phyloP scores from a whole-genome alignment of 1,140 invertebrate species.

The Drosophila triauraria region DNA sequence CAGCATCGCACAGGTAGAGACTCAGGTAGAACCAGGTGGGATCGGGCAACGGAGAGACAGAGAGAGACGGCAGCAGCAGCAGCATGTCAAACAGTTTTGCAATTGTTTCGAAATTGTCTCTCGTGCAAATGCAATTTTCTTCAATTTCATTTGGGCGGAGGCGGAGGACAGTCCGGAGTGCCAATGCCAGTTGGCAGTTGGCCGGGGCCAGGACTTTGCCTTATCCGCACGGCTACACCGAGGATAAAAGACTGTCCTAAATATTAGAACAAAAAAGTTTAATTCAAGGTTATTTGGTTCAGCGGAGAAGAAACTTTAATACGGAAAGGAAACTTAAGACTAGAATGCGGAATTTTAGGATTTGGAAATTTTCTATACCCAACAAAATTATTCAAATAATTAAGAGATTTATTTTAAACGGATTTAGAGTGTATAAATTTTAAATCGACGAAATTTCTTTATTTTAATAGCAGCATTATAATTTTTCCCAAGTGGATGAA shows the following conservation, averaged over 20 bases:
- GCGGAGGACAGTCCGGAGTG: constrained; percentile 51
- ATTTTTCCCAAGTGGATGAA: constrained; percentile 11
- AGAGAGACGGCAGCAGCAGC: constrained; percentile 35
- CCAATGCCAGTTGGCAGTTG: constrained; percentile 69
- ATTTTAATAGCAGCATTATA: too few relatives aligned
- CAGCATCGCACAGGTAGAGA: constrained; percentile 60
- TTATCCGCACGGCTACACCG: constrained; percentile 37
- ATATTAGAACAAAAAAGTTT: neutral
- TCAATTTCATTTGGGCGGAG: constrained; percentile 83
- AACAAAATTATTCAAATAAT: too few relatives aligned
- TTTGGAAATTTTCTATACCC: too few relatives aligned
- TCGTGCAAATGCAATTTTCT: constrained; percentile 84
- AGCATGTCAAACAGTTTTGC: constrained; percentile 83
- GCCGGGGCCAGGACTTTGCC: constrained; percentile 34
- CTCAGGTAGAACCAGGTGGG: constrained; percentile 13
- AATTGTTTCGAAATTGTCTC: constrained; percentile 84
- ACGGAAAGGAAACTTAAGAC: too few relatives aligned
- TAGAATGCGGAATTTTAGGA: too few relatives aligned
- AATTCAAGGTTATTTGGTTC: constrained; percentile 1
- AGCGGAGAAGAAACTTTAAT: neutral
- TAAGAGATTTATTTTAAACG: too few relatives aligned
- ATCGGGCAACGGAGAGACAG: neutral
- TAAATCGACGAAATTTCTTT: too few relatives aligned
- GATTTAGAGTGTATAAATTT: too few relatives aligned
- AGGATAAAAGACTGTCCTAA: neutral